Evolutionary conservation across 2,888 invertebrate genomes (phyloP).

Genomic region (Parnassius smintheus): DNA sequence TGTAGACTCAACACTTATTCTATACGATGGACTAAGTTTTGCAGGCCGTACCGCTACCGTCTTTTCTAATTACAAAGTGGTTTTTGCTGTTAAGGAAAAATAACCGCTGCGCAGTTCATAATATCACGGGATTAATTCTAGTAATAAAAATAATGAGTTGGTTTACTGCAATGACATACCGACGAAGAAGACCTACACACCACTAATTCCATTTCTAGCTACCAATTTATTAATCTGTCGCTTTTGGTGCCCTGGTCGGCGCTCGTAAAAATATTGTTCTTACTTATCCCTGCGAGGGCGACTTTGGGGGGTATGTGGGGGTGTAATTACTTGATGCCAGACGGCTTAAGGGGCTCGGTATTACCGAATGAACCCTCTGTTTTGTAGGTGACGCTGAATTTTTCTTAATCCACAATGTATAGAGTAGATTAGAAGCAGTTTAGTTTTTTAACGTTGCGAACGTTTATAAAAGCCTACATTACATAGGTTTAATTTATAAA

Average conservation of each 20-base stretch:
- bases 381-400: slow-evolving; percentile 60
- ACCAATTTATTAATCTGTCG: slow-evolving; percentile 76
- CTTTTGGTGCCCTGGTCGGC: slow-evolving; percentile 68
- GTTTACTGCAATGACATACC: slow-evolving; percentile 15
- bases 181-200: slow-evolving; percentile 21
- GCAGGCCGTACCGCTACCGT: too few species aligned
- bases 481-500: too few species aligned
- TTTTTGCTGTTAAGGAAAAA: neutral
- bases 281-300: slow-evolving; percentile 66
- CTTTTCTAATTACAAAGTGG: too few species aligned
- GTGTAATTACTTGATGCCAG: slow-evolving; percentile 77
- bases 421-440: slow-evolving; percentile 12
- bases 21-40: too few species aligned
- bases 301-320: slow-evolving; percentile 40
- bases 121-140: neutral
- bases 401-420: slow-evolving; percentile 57
- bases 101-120: neutral
- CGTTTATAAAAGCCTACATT: neutral
- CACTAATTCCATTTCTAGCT: slow-evolving; percentile 71
- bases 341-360: slow-evolving; percentile 63
- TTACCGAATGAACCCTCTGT: slow-evolving; percentile 58
- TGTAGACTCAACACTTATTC: too few species aligned
- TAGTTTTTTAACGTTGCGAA: slow-evolving; percentile 6
- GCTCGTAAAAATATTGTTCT: slow-evolving; percentile 79
- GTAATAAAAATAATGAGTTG: slow-evolving; percentile 9